Evolutionary conservation across 53 echinoderm and acorn worm genomes (phyloP).

Genomic region (Arbacia lixula): DNA sequence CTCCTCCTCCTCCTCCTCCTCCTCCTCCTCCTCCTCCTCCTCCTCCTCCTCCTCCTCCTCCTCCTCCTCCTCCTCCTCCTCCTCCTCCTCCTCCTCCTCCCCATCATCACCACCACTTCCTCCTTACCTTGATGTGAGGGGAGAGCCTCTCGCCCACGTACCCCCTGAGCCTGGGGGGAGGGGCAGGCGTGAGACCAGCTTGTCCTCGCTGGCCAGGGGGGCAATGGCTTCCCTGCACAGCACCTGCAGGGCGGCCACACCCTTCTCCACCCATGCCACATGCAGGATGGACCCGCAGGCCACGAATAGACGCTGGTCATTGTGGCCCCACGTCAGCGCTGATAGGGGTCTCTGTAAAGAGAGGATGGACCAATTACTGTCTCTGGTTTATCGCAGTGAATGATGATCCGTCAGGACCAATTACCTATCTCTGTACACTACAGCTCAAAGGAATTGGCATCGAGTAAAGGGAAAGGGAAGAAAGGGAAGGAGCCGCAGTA

Average conservation of each 20-base stretch:
- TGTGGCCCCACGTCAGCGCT: constrained; percentile 97
- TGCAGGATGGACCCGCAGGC: constrained; percentile 96
- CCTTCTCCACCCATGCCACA: constrained; percentile 96
- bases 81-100: constrained; percentile 2
- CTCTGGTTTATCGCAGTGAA: too few species aligned
- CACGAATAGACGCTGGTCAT: constrained; percentile 95
- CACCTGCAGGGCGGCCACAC: constrained; percentile 96
- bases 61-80: constrained; percentile 6
- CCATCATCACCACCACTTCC: too few species aligned
- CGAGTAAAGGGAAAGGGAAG: too few species aligned
- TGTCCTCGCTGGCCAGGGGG: constrained; percentile 81
- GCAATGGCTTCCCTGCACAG: constrained; percentile 90
- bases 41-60: constrained; percentile 10
- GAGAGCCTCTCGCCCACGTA: constrained; percentile 83
- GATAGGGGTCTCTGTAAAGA: constrained; percentile 83
- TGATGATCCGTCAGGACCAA: too few species aligned
- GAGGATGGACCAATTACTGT: too few species aligned
- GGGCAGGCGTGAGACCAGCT: constrained; percentile 73
- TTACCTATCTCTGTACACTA: too few species aligned
- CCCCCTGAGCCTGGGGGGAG: constrained; percentile 81
- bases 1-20: constrained; percentile 6
- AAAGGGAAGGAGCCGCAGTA: too few species aligned
- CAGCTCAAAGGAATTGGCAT: too few species aligned
- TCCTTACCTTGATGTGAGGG: constrained; percentile 79
- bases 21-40: constrained; percentile 6